Percentiles rank a stretch among this genome's conserved stretches.
Conservation (phyloP, 1,140 invertebrate genomes). For the Drosophila ogumai region DNA sequence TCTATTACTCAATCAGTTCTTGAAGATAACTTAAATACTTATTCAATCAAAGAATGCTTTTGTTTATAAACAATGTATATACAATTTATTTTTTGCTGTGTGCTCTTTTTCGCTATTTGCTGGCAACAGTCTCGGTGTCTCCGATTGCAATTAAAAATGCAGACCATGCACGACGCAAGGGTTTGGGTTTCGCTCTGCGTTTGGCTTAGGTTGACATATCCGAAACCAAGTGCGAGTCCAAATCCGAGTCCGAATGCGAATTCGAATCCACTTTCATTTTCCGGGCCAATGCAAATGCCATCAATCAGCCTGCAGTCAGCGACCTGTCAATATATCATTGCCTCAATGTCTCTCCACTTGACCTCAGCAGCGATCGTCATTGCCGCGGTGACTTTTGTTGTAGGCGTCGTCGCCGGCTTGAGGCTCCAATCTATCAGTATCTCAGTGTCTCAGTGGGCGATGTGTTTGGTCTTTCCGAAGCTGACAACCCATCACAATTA, state of each 20-base stretch:
- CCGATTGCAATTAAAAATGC: constrained; percentile 61
- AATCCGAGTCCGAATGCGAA: constrained; percentile 18
- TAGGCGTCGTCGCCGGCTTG: constrained; percentile 34
- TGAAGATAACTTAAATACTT: neutral
- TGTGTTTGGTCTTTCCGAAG: constrained; percentile 42
- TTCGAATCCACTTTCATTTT: constrained; percentile 54
- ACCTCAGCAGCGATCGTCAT: constrained; percentile 50
- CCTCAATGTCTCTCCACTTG: constrained; percentile 74
- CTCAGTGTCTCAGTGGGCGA: constrained; percentile 44
- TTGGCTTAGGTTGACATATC: constrained; percentile 33
- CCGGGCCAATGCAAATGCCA: constrained; percentile 38
- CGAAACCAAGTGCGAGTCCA: constrained; percentile 8
- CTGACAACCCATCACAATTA: constrained; percentile 69
- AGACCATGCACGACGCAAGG: constrained; percentile 55
- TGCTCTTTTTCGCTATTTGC: constrained; percentile 32
- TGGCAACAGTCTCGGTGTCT: constrained; percentile 20
- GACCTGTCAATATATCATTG: constrained; percentile 61
- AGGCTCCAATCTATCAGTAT: constrained; percentile 6
- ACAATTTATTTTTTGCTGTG: constrained; percentile 20
- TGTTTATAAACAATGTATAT: neutral
- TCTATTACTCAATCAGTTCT: neutral
- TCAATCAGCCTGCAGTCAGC: constrained; percentile 43
- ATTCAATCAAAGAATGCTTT: neutral
- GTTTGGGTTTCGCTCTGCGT: constrained; percentile 25
- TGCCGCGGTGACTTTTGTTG: constrained; percentile 50